phyloP scores from a whole-genome alignment of 2,888 invertebrate species.

The Patella ulyssiponensis region DNA sequence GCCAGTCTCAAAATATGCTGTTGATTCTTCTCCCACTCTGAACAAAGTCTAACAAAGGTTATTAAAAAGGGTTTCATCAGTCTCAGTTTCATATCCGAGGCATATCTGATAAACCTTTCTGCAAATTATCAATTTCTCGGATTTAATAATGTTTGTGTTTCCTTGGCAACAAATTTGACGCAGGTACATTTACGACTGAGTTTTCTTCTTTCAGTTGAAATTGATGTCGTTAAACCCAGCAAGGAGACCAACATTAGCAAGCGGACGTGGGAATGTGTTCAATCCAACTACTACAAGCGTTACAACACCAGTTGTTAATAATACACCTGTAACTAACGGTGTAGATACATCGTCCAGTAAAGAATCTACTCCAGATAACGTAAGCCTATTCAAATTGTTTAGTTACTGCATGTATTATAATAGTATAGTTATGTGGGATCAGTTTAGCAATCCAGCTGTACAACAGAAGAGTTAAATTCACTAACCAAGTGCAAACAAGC shows the following conservation, averaged over 20 bases:
- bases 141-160: too few species aligned
- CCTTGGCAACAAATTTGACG: too few species aligned
- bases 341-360: neutral
- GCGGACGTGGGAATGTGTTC: slow-evolving; percentile 1
- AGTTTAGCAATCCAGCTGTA: too few species aligned
- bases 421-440: too few species aligned
- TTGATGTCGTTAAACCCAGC: slow-evolving; percentile 17
- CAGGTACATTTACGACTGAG: neutral
- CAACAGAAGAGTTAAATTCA: too few species aligned
- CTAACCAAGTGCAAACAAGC: too few species aligned
- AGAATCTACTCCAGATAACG: neutral
- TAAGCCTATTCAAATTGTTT: neutral
- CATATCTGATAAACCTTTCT: neutral
- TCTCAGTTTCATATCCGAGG: neutral
- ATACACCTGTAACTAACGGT: neutral
- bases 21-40: too few species aligned
- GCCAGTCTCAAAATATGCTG: too few species aligned
- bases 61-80: too few species aligned
- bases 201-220: slow-evolving; percentile 19
- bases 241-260: slow-evolving; percentile 9
- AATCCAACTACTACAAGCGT: neutral
- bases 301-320: neutral
- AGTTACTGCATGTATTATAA: too few species aligned
- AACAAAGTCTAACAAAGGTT: too few species aligned
- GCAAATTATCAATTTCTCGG: neutral